Evolutionary conservation across 2,113 vertebrate genomes (phyloP).

Genomic region (Oncorhynchus keta): DNA sequence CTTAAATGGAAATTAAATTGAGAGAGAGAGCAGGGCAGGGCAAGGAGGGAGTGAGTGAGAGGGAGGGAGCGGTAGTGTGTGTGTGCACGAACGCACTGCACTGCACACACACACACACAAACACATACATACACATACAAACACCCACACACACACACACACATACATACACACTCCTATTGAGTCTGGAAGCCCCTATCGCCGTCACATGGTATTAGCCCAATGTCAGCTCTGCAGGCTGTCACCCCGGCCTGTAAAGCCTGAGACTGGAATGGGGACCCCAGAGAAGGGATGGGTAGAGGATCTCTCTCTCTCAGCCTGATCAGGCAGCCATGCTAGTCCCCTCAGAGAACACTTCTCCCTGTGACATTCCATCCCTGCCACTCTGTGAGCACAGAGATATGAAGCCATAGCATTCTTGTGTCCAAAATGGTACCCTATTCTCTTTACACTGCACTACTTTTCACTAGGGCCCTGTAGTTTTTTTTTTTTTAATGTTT

Average conservation of each 20-base stretch:
- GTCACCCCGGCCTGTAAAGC: conserved; percentile 30
- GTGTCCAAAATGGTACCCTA: no score
- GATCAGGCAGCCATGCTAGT: no score
- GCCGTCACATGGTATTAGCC: not conserved
- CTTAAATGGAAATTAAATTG: no score
- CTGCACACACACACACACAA: not conserved
- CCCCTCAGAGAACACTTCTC: conserved; percentile 32
- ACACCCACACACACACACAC: no score
- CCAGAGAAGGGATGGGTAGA: conserved; percentile 31
- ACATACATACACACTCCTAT: no score
- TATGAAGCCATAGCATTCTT: not conserved
- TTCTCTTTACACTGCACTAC: no score
- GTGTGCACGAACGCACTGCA: not conserved
- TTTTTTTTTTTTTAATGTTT: no score
- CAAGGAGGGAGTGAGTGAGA: not conserved
- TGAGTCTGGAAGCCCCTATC: conserved; percentile 8
- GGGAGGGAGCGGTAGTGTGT: not conserved
- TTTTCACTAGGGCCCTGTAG: no score
- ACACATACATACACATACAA: no score
- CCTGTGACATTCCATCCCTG: conserved; percentile 30
- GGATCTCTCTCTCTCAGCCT: no score
- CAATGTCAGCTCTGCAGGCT: conserved; percentile 35
- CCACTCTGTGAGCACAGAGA: conserved; percentile 36
- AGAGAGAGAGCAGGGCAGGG: no score
- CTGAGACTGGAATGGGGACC: conserved; percentile 10